Conservation (phyloP, 2,797 vertebrate genomes). For the Lacerta viridis region DNA sequence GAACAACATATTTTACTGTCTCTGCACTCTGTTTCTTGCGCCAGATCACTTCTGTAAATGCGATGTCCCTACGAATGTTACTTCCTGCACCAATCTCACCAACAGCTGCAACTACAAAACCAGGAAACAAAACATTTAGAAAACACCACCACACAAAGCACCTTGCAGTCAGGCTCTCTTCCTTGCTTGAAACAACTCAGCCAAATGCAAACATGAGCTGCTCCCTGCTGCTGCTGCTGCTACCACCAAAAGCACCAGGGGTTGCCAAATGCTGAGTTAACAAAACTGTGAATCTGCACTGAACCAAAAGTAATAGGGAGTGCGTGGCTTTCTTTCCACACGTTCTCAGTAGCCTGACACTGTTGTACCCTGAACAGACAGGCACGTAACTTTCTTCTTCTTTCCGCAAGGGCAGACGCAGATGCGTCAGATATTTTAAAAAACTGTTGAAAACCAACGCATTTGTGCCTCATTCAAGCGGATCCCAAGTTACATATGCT, state of each 20-base stretch:
- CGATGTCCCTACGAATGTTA: background rate
- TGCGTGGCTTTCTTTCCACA: slow-evolving; percentile 7
- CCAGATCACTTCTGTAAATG: background rate
- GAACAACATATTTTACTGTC: background rate
- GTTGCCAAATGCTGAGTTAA: slow-evolving; percentile 66
- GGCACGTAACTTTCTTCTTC: background rate
- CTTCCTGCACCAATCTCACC: background rate
- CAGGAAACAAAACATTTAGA: background rate
- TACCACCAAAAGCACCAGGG: slow-evolving; percentile 36
- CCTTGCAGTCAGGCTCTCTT: slow-evolving; percentile 17
- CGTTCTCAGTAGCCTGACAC: background rate
- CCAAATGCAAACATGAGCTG: slow-evolving; percentile 52
- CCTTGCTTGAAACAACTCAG: slow-evolving; percentile 43
- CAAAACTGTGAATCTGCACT: slow-evolving; percentile 62
- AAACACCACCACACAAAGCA: slow-evolving; percentile 1
- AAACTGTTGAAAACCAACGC: background rate
- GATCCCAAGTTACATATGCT: background rate
- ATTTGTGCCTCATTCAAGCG: background rate
- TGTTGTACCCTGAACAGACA: background rate
- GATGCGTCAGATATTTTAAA: background rate
- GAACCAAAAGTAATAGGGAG: slow-evolving; percentile 50
- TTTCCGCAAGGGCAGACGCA: background rate
- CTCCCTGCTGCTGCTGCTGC: slow-evolving; percentile 53
- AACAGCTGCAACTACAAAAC: background rate
- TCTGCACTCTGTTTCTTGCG: background rate